These are phyloP conservation scores for Avahi laniger DNA, from an alignment of 2,797 vertebrate genomes.

Conservation along the genomic window DNA sequence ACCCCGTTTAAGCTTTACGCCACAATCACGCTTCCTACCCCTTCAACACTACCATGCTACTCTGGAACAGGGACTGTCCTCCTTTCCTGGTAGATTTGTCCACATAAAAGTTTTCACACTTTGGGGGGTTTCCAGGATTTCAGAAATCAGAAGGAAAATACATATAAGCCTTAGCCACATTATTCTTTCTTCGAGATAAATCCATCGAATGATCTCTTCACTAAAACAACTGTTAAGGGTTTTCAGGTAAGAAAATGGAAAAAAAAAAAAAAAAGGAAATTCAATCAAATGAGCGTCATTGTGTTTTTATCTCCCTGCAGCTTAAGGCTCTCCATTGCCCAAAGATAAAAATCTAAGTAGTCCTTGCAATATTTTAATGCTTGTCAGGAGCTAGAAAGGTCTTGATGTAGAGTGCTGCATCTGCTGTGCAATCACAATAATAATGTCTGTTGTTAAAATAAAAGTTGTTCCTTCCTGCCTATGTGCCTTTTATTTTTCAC, in stretches of 20 bases:
- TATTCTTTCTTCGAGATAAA: conserved; percentile 55
- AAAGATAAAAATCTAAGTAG: conserved; percentile 15
- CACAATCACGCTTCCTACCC: neutral
- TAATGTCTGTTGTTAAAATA: neutral
- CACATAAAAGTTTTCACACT: neutral
- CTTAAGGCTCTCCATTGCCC: neutral
- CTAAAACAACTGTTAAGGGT: neutral
- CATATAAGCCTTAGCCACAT: neutral
- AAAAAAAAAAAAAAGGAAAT: conserved; percentile 36
- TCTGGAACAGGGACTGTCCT: neutral
- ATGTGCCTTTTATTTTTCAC: neutral
- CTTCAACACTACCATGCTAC: neutral
- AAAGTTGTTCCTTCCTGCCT: neutral
- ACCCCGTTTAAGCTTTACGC: neutral
- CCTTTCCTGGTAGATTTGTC: conserved; percentile 21
- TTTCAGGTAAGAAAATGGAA: conserved; percentile 15
- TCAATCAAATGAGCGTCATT: neutral
- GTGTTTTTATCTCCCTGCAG: neutral
- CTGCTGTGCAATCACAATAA: neutral
- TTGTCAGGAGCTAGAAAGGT: neutral
- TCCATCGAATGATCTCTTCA: neutral
- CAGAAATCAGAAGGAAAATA: conserved; percentile 45
- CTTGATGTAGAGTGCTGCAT: neutral
- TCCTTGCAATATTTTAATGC: neutral
- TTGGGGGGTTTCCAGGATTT: conserved; percentile 41